Conservation (phyloP, 2,888 invertebrate species). For the Bruchidius siliquastri region DNA sequence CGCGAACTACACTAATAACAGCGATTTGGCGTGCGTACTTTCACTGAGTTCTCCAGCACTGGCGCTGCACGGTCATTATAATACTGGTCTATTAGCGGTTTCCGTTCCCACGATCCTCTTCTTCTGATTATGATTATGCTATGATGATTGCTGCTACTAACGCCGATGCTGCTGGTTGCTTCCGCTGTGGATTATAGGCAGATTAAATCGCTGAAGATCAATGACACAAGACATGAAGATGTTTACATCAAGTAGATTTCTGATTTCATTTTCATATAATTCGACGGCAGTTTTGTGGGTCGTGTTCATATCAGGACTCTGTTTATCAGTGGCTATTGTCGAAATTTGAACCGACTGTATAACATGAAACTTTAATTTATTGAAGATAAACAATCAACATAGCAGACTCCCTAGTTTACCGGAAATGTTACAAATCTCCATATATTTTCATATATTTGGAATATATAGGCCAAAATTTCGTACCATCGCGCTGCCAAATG, state of each 20-base stretch:
- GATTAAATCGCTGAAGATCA: neutral
- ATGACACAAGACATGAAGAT: neutral
- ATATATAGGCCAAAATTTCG: too few species aligned
- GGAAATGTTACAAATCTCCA: too few species aligned
- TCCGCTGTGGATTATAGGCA: neutral
- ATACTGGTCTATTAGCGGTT: neutral
- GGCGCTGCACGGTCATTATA: neutral
- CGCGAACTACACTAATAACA: too few species aligned
- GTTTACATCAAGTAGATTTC: neutral
- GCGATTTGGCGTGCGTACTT: neutral
- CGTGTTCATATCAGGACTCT: too few species aligned
- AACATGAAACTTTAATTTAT: too few species aligned
- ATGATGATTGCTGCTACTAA: neutral
- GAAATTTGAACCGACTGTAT: too few species aligned
- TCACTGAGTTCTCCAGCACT: neutral
- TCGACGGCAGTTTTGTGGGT: too few species aligned
- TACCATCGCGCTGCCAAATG: too few species aligned
- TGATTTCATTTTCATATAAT: neutral
- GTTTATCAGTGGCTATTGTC: too few species aligned
- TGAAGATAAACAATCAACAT: too few species aligned
- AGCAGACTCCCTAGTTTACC: too few species aligned
- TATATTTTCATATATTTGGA: too few species aligned
- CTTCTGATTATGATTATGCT: neutral
- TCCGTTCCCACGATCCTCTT: neutral
- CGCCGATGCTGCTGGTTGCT: neutral